Percentiles rank a stretch among this genome's conserved stretches.
Conservation (phyloP, 2,888 invertebrate species). For the Plemyria rubiginata region DNA sequence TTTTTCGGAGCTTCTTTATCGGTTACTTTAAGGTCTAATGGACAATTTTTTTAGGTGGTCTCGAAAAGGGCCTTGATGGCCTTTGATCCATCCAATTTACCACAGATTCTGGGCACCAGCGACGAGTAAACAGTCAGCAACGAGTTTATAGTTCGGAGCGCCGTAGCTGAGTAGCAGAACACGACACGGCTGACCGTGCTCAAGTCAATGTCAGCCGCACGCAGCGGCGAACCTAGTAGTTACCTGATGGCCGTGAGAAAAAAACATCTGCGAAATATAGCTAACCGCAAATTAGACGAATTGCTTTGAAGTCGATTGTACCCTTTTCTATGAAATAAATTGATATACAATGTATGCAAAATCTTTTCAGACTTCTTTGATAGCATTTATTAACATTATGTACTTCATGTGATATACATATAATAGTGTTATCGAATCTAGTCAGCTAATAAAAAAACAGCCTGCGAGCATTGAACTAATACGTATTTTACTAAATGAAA, state of each 20-base stretch:
- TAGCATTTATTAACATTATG: no score
- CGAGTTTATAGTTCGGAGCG: not conserved
- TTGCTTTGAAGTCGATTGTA: constrained; percentile 9
- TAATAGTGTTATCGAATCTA: no score
- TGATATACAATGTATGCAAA: not conserved
- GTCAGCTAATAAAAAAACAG: no score
- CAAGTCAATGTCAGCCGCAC: constrained; percentile 42
- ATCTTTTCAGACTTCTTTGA: not conserved
- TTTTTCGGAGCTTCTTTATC: not conserved
- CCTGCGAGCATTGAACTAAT: no score
- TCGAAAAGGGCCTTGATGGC: not conserved
- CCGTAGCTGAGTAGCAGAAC: not conserved
- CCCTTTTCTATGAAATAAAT: not conserved
- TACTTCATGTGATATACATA: no score
- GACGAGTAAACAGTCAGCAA: not conserved
- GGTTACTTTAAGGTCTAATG: not conserved
- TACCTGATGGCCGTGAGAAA: constrained; percentile 48
- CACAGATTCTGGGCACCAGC: not conserved
- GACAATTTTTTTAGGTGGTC: not conserved
- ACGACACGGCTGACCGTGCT: constrained; percentile 28
- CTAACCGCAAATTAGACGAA: constrained; percentile 41
- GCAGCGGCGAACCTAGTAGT: no score
- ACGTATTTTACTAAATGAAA: no score
- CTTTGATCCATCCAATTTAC: not conserved
- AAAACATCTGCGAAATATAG: constrained; percentile 45